phyloP scores from a whole-genome alignment of 2,797 vertebrate species.

The Mareca strepera region DNA sequence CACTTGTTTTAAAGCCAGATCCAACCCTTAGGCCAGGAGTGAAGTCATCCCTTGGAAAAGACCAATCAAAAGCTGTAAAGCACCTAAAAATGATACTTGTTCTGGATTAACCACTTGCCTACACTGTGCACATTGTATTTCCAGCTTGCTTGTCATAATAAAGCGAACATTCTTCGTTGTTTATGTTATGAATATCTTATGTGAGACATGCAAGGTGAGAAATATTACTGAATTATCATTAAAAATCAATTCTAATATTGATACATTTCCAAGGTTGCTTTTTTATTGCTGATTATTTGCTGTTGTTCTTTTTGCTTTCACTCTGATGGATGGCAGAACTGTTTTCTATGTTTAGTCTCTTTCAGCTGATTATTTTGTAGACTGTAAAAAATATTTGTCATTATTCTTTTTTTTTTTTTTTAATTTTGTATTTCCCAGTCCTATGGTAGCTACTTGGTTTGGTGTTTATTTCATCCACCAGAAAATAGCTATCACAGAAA shows the following conservation, averaged over 20 bases:
- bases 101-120: neutral
- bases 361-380: neutral
- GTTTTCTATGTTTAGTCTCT: neutral
- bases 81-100: neutral
- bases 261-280: neutral
- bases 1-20: neutral
- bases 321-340: neutral
- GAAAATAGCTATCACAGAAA: slow-evolving; percentile 50
- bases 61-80: neutral
- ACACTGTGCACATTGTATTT: neutral
- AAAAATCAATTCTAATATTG: neutral
- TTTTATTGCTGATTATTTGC: neutral
- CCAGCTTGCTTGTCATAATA: neutral
- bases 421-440: neutral
- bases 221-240: neutral
- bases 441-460: neutral
- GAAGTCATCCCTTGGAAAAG: neutral
- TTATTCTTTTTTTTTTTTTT: neutral
- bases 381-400: neutral
- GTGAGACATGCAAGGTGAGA: neutral
- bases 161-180: neutral
- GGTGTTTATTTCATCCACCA: slow-evolving; percentile 24
- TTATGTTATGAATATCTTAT: neutral
- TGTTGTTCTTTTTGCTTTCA: neutral
- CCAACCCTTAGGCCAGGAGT: neutral